Conservation (phyloP, 2,888 invertebrate species). For the Microdon myrmicae region DNA sequence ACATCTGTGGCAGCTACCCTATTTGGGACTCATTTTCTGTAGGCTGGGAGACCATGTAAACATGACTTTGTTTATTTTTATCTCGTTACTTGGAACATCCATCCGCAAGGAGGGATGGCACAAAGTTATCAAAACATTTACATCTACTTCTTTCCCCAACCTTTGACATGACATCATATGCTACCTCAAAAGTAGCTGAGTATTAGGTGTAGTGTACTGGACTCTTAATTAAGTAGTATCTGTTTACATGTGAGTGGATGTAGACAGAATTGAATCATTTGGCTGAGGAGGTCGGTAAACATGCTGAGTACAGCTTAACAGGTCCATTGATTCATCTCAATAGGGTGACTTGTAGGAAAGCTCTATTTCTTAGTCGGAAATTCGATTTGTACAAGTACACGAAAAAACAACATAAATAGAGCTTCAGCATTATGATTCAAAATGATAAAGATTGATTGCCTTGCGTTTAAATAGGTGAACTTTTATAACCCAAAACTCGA, state of each 20-base stretch:
- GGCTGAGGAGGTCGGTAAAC: neutral
- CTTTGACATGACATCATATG: constrained; percentile 36
- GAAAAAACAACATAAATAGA: too few relatives aligned
- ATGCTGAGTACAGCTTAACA: too few relatives aligned
- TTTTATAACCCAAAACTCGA: too few relatives aligned
- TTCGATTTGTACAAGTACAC: too few relatives aligned
- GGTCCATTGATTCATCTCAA: too few relatives aligned
- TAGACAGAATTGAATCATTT: constrained; percentile 1
- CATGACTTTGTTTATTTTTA: constrained; percentile 42
- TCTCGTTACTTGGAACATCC: constrained; percentile 31
- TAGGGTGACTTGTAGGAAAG: too few relatives aligned
- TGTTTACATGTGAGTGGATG: constrained; percentile 11
- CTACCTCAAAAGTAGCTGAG: constrained; percentile 25
- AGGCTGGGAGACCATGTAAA: constrained; percentile 20
- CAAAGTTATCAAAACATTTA: constrained; percentile 40
- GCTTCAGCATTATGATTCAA: too few relatives aligned
- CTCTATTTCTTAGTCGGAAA: too few relatives aligned
- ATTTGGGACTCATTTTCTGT: neutral
- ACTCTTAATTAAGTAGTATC: constrained; percentile 20
- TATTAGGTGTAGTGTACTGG: constrained; percentile 10
- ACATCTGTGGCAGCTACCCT: neutral
- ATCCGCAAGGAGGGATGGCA: constrained; percentile 32
- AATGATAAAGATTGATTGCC: too few relatives aligned
- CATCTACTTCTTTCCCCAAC: constrained; percentile 33
- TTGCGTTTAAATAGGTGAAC: too few relatives aligned